These are phyloP conservation scores for Agelas oroides DNA, from an alignment of 37 sponge, comb jelly and placozoan genomes.

Conservation along the genomic window DNA sequence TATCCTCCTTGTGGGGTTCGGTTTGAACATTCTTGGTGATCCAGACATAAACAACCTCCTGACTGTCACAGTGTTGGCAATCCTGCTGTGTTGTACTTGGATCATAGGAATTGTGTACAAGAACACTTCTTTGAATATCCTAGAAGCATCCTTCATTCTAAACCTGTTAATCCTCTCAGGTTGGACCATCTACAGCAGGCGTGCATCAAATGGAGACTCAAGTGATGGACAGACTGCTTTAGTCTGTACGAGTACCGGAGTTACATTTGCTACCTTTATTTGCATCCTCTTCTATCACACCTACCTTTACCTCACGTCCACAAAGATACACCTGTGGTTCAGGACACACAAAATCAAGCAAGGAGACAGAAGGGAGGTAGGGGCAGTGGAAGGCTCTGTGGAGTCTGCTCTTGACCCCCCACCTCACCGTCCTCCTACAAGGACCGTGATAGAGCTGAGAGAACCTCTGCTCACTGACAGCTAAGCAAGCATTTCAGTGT, in stretches of 20 bases:
- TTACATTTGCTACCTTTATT: not conserved
- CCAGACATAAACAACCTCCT: not conserved
- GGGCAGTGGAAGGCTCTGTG: not conserved
- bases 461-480: too few species aligned
- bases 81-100: not conserved
- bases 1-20: not conserved
- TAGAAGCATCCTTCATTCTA: slow-evolving; percentile 10
- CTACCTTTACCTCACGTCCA: not conserved
- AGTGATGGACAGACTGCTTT: not conserved
- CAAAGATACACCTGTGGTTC: too few species aligned
- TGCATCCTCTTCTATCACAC: not conserved
- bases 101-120: slow-evolving; percentile 13
- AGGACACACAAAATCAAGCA: too few species aligned
- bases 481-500: too few species aligned
- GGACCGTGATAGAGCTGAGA: too few species aligned
- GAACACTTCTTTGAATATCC: not conserved
- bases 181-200: not conserved
- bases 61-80: not conserved
- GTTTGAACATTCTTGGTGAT: not conserved
- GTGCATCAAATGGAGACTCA: not conserved
- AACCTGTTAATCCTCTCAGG: slow-evolving; percentile 16
- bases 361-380: not conserved
- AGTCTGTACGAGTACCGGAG: not conserved
- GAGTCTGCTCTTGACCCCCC: not conserved
- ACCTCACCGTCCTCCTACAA: too few species aligned